Evolutionary conservation across 2,113 vertebrate genomes (phyloP).

Genomic region (Neotoma lepida): DNA sequence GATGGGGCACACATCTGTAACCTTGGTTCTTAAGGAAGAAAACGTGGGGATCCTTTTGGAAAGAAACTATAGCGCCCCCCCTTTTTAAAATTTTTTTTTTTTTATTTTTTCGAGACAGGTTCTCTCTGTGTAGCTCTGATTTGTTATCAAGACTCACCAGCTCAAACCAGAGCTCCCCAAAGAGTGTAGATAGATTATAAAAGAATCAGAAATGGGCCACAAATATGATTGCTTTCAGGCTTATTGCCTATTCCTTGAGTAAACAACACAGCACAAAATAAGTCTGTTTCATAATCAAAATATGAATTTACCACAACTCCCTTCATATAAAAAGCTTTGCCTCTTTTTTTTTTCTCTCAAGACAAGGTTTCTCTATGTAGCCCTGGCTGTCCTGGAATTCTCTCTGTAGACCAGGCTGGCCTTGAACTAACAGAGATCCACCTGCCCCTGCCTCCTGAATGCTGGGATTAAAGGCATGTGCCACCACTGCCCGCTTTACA

Average conservation of each 20-base stretch:
- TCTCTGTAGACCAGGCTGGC: background rate
- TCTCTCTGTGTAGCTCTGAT: background rate
- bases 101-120: background rate
- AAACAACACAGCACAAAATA: background rate
- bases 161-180: background rate
- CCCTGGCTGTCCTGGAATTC: background rate
- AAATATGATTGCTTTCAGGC: background rate
- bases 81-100: too few species aligned
- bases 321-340: background rate
- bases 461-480: background rate
- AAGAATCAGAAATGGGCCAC: background rate
- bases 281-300: background rate
- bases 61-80: background rate
- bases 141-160: background rate
- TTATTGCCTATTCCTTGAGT: background rate
- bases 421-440: background rate
- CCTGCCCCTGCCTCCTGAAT: background rate
- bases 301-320: background rate
- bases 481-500: background rate
- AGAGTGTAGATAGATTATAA: background rate
- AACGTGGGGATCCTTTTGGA: constrained; percentile 2
- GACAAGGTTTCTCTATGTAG: background rate
- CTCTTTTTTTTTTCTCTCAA: background rate
- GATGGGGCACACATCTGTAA: background rate
- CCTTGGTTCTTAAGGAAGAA: background rate